phyloP scores from a whole-genome alignment of 2,797 vertebrate species.

The Odontamblyopus rebecca region DNA sequence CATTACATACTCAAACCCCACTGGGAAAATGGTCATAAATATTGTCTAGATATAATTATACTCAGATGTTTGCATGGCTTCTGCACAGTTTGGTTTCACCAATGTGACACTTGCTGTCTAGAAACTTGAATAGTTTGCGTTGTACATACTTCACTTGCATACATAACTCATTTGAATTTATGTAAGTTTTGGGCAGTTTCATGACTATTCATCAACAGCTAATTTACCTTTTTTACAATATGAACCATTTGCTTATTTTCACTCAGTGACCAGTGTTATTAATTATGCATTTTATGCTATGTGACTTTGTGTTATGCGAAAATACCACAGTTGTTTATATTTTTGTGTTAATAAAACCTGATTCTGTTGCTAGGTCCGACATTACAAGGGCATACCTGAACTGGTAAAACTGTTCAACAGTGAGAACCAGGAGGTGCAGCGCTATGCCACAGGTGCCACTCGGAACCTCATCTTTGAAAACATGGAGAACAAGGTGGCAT shows the following conservation, averaged over 20 bases:
- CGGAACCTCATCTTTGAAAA: constrained; percentile 96
- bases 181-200: background rate
- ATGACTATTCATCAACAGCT: too few species aligned
- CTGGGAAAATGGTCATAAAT: constrained; percentile 23
- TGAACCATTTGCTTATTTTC: background rate
- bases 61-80: background rate
- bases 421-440: constrained; percentile 85
- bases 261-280: background rate
- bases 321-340: background rate
- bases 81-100: background rate
- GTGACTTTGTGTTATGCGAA: background rate
- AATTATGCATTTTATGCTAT: background rate
- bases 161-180: background rate
- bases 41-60: constrained; percentile 16
- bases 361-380: constrained; percentile 77
- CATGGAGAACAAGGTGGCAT: constrained; percentile 84
- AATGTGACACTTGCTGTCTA: constrained; percentile 8
- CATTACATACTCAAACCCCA: constrained; percentile 16
- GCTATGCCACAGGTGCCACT: constrained; percentile 88
- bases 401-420: constrained; percentile 90
- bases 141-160: background rate
- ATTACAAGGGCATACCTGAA: constrained; percentile 77
- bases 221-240: too few species aligned
- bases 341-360: background rate
- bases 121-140: background rate